Evolutionary conservation across 2,113 vertebrate species (phyloP).

Genomic region (Cryptoleucopteryx plumbea): DNA sequence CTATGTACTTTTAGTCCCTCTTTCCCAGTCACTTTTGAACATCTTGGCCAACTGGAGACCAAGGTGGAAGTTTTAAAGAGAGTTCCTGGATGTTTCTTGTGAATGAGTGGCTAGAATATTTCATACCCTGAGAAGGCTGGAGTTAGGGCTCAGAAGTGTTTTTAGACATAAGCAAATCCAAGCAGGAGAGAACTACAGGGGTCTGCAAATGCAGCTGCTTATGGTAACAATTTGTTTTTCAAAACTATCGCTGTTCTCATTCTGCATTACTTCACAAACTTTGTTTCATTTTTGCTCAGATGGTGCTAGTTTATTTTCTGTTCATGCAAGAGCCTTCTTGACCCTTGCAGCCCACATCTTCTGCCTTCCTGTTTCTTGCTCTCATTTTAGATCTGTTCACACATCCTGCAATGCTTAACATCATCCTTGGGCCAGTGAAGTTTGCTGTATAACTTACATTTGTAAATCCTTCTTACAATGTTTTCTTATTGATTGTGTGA

Average conservation of each 20-base stretch:
- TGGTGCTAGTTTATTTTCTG: neutral
- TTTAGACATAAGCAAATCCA: neutral
- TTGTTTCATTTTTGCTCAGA: neutral
- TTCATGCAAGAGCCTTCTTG: neutral
- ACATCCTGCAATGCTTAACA: neutral
- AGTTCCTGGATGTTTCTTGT: neutral
- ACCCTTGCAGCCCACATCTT: neutral
- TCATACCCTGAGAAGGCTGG: neutral
- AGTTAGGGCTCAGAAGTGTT: neutral
- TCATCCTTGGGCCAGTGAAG: neutral
- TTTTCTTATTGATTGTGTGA: neutral
- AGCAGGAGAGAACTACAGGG: neutral
- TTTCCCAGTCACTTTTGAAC: neutral
- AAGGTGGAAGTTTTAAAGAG: neutral
- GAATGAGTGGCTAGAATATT: neutral
- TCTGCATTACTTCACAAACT: neutral
- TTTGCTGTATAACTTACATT: neutral
- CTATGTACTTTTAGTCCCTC: neutral
- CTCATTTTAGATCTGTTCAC: conserved; percentile 5
- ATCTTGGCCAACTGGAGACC: neutral
- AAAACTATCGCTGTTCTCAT: neutral
- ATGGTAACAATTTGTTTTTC: neutral
- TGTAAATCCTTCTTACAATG: neutral
- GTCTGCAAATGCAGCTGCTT: neutral
- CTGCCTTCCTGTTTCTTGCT: neutral